phyloP scores from a whole-genome alignment of 2,888 invertebrate species.

The Encarsia formosa region DNA sequence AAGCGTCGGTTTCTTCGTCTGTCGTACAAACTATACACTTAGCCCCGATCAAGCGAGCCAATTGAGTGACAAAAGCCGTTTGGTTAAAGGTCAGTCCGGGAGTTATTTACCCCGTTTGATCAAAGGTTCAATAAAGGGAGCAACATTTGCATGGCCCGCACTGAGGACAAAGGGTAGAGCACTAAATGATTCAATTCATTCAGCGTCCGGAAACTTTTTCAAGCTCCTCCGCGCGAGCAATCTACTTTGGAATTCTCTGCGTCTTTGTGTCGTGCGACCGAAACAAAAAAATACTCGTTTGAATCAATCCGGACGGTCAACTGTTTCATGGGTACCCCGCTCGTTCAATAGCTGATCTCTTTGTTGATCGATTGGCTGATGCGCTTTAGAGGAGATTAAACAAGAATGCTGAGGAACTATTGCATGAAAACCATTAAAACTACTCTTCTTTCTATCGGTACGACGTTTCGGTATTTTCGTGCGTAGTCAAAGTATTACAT shows the following conservation, averaged over 20 bases:
- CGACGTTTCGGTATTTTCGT: no score
- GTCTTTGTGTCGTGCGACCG: neutral
- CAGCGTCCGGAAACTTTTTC: conserved; percentile 44
- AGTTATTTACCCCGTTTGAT: conserved; percentile 40
- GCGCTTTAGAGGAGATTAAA: no score
- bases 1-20: conserved; percentile 17
- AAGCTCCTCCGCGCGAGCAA: conserved; percentile 25
- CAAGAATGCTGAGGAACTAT: no score
- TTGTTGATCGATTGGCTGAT: no score
- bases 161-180: conserved; percentile 50
- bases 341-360: no score
- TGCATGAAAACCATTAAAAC: no score
- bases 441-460: no score
- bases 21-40: conserved; percentile 46
- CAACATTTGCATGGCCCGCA: conserved; percentile 49
- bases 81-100: conserved; percentile 39
- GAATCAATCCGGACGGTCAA: no score
- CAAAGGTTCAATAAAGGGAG: conserved; percentile 40
- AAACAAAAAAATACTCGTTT: neutral
- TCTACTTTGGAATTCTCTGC: conserved; percentile 3
- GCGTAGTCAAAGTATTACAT: no score
- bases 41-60: conserved; percentile 38
- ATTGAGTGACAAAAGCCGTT: conserved; percentile 44
- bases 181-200: conserved; percentile 49
- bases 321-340: no score